A percentile compares a stretch with the other conserved stretches of the same genome.
These are phyloP conservation scores for Lasiommata megera DNA, from an alignment of 2,888 invertebrate genomes.

Conservation along the genomic window DNA sequence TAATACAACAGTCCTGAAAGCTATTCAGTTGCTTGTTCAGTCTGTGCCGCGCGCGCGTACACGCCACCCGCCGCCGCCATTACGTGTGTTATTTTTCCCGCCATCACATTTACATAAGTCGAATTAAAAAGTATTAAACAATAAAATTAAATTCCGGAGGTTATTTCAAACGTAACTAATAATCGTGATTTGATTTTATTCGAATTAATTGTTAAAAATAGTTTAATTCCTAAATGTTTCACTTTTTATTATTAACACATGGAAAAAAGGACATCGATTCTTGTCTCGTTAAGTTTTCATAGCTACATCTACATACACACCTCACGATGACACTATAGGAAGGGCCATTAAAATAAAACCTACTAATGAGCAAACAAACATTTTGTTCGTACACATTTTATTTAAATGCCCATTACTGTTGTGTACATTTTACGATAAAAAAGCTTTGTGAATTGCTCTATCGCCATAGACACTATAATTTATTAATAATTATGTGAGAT, in stretches of 20 bases:
- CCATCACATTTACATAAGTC: slow-evolving; percentile 35
- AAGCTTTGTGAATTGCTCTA: no score
- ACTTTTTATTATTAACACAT: background rate
- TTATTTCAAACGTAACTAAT: background rate
- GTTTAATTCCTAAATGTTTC: background rate
- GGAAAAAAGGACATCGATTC: slow-evolving; percentile 13
- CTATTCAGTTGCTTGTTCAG: slow-evolving; percentile 41
- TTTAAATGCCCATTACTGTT: no score
- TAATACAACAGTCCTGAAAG: slow-evolving; percentile 22
- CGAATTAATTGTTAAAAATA: background rate
- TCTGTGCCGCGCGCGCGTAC: slow-evolving; percentile 49
- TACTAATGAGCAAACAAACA: no score
- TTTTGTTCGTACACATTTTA: no score
- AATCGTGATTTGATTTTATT: no score
- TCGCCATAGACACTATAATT: no score
- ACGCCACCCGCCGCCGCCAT: slow-evolving; percentile 51
- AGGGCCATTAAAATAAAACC: no score
- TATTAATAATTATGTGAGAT: no score
- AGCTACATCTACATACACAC: no score
- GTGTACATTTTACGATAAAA: no score
- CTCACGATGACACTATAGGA: no score
- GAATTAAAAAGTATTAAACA: background rate
- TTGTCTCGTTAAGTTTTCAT: slow-evolving; percentile 8
- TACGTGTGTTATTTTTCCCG: slow-evolving; percentile 55
- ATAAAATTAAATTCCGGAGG: background rate